Base-by-base conservation (phyloP, 2,113 vertebrate genomes). In the Eulacestoma nigropectus region DNA sequence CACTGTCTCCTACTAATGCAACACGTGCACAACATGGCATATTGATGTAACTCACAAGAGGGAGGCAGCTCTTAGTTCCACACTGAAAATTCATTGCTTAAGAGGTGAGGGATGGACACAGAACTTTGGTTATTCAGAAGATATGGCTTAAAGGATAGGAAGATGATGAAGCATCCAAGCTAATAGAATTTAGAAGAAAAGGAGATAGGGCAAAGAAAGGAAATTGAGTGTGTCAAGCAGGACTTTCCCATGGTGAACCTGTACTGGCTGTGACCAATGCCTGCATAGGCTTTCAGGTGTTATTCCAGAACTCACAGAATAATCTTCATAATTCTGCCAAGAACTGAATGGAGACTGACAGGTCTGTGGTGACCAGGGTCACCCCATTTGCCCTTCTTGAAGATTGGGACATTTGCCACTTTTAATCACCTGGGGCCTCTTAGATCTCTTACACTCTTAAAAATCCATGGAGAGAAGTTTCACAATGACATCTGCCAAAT, bases 11-110 rank as follows among this genome's bases (percentile, higher is more conserved):
- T 89, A 16, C 33, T 60, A 46, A 68, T 13, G 81, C 42, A 35
- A 72, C 0, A 1, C 19, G 2, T 87, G 37, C 1, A 7, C 32
- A 59, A 41, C 73, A 44, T 5, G 15, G 10, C 25, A 26, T 22
- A 15, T 23, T 52, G 63, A 55, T 4, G 19, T 50, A 76, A 74
- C 22, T 35, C 63, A 65, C 15, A 30, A n/a, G 41, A 85, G 17
- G 11, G 41, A 65, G 16, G 25, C 4, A 6, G 30, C 33, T 49
- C 22, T 85, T 22, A 46, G 22, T 15, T 88, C 47, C 47, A 73
- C 33, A 22, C 13, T 26, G 39, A 72, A 87, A 80, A 83, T 70
- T 70, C 7, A 7, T 77, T 84, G 23, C 44, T 76, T 59, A 67
- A 63, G 53, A 73, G 22, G 29, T 7, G 6, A 90, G 4, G 1